phyloP scores from a whole-genome alignment of 2,888 invertebrate species.

The Drosophila fulvimacula region DNA sequence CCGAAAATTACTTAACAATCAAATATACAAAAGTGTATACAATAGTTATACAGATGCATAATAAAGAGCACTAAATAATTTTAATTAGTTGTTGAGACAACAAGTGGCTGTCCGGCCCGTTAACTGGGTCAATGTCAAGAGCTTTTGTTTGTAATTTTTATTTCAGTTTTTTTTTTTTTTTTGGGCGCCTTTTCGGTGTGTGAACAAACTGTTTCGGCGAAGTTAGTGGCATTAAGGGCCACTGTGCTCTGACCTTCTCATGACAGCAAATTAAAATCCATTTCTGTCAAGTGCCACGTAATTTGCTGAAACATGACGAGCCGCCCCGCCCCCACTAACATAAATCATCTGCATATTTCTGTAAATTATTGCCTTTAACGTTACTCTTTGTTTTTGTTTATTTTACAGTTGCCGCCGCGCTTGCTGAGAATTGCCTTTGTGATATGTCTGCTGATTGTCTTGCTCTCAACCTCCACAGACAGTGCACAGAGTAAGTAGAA shows the following conservation, averaged over 20 bases:
- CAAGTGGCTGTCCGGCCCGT: constrained; percentile 54
- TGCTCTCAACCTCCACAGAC: constrained; percentile 86
- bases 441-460: constrained; percentile 86
- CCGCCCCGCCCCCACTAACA: constrained; percentile 51
- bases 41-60: constrained; percentile 37
- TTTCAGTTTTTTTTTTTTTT: constrained; percentile 9
- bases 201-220: constrained; percentile 41
- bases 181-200: constrained; percentile 62
- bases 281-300: constrained; percentile 73
- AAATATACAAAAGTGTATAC: constrained; percentile 7
- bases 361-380: constrained; percentile 58
- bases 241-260: constrained; percentile 55
- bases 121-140: constrained; percentile 77
- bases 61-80: constrained; percentile 59
- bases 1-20: constrained; percentile 41
- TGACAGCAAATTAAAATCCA: constrained; percentile 31
- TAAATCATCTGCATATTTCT: constrained; percentile 55
- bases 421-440: constrained; percentile 86
- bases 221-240: constrained; percentile 39
- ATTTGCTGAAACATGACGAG: constrained; percentile 70
- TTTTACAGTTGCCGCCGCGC: constrained; percentile 87
- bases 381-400: constrained; percentile 32
- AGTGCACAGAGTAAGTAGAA: constrained; percentile 87
- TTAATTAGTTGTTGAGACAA: constrained; percentile 67
- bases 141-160: constrained; percentile 33